Evolutionary conservation across 2,797 vertebrate species (phyloP), one percentile per base, ranked within the genome.

Genomic region (Pteropus rufus): DNA sequence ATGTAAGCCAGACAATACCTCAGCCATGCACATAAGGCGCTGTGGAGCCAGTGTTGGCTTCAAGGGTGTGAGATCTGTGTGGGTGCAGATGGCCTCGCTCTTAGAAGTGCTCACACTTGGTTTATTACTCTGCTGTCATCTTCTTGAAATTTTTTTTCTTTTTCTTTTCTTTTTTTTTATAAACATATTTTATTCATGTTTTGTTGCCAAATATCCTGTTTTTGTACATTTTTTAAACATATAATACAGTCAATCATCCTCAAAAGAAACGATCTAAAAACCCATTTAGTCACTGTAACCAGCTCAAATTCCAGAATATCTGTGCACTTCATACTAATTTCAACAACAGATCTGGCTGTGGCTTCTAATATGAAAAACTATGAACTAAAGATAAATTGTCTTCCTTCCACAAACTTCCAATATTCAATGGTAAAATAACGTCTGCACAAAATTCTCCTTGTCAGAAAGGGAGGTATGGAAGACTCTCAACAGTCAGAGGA

Each of bases 1-100:
- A 2, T 12, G 3, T 7, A 36, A 46, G 24, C 56, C 75, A 4
- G 11, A 36, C 3, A 39, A 49, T 15, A 31, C 4, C 19, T 24
- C 19, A 0, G 49, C 46, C 67, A 44, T 36, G 23, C 15, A 26
- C 21, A 3, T 0, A 7, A 16, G 15, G 34, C 3, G 7, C 19
- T 46, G 3, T 19, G 21, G 39, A 49, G 60, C n/a, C 77, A 67
- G 19, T 2, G 36, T 21, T 9, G 7, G 12, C 46, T 31, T 64
- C 31, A 34, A 5, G 1, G 9, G 4, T 1, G 1, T 11, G 3
- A 0, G 0, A 56, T 44, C 14, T 41, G 10, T 18, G 7, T 19
- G 26, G 19, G 8, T 3, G 0, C 14, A 67, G n/a, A 36, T 14
- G n/a, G n/a, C 21, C 26, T n/a, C 26, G 49, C 8, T 36, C 6